Evolutionary conservation across 2,113 vertebrate genomes (phyloP).

Genomic region (Microcebus jonahi): DNA sequence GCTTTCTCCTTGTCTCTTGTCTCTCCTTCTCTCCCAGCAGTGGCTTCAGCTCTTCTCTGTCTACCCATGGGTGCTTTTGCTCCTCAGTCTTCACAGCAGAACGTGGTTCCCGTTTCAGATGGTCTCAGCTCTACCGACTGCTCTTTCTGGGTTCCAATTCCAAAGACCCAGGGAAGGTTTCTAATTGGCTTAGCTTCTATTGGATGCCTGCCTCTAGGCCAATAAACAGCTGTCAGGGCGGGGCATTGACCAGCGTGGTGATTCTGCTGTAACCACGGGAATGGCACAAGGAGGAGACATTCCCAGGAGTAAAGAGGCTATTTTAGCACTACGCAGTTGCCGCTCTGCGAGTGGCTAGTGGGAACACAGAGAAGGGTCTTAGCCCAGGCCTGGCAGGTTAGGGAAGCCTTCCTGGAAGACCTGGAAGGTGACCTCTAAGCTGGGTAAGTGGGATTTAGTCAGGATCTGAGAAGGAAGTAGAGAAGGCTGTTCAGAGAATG

Average conservation of each 20-base stretch:
- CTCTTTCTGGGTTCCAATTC: background rate
- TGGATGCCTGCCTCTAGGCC: background rate
- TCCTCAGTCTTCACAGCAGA: background rate
- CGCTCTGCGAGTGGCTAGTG: background rate
- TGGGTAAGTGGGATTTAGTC: background rate
- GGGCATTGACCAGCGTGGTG: background rate
- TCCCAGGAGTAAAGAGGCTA: background rate
- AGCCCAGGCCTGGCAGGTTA: background rate
- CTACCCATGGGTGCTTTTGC: background rate
- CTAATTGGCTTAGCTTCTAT: slow-evolving; percentile 7
- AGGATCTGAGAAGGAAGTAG: background rate
- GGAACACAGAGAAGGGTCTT: background rate
- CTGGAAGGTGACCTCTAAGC: background rate
- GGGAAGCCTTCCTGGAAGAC: background rate
- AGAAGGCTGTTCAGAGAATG: background rate
- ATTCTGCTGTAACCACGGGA: background rate
- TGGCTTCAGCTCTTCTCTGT: background rate
- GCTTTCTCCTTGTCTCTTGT: background rate
- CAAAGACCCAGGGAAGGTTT: background rate
- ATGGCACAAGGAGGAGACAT: background rate
- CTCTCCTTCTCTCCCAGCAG: background rate
- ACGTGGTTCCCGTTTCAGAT: accelerated
- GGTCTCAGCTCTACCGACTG: background rate
- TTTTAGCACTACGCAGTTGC: background rate
- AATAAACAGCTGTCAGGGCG: background rate